These are phyloP conservation scores for Leptopilina drosophilae DNA, from an alignment of 2,888 invertebrate genomes.

Conservation along the genomic window DNA sequence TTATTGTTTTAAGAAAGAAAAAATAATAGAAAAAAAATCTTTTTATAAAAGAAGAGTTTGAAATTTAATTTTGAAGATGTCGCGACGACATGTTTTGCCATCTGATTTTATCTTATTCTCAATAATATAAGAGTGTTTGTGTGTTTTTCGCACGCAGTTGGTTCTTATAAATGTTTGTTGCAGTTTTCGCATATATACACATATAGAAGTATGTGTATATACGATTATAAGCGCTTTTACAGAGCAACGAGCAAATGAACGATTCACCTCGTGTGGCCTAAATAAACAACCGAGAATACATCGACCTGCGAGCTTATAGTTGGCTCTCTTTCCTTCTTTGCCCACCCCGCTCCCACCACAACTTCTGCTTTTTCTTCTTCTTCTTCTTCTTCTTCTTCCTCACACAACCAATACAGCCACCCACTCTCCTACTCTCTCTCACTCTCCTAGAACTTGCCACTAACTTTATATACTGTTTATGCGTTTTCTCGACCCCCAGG, in stretches of 20 bases:
- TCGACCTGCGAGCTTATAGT: constrained; percentile 70
- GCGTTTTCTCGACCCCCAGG: constrained; percentile 38
- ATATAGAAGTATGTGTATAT: constrained; percentile 18
- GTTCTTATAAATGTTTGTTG: constrained; percentile 29
- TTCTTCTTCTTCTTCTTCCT: constrained; percentile 30
- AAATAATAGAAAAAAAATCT: no score
- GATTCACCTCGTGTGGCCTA: constrained; percentile 76
- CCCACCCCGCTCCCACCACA: constrained; percentile 49
- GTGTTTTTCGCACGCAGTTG: background rate
- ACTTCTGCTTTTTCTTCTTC: constrained; percentile 47
- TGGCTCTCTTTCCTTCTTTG: constrained; percentile 52
- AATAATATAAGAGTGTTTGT: no score
- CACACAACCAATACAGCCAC: constrained; percentile 36
- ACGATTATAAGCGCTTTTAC: constrained; percentile 52
- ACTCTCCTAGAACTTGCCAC: constrained; percentile 43
- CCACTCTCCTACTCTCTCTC: constrained; percentile 29
- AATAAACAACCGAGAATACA: constrained; percentile 78
- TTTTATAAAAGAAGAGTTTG: background rate
- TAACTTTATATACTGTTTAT: constrained; percentile 36
- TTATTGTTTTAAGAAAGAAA: no score
- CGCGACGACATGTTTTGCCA: constrained; percentile 17
- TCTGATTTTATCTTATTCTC: constrained; percentile 16
- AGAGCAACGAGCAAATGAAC: constrained; percentile 60
- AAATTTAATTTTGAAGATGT: constrained; percentile 29
- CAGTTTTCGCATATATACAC: background rate